Evolutionary conservation across 2,113 vertebrate genomes (phyloP).

Genomic region (Lycocorax pyrrhopterus): DNA sequence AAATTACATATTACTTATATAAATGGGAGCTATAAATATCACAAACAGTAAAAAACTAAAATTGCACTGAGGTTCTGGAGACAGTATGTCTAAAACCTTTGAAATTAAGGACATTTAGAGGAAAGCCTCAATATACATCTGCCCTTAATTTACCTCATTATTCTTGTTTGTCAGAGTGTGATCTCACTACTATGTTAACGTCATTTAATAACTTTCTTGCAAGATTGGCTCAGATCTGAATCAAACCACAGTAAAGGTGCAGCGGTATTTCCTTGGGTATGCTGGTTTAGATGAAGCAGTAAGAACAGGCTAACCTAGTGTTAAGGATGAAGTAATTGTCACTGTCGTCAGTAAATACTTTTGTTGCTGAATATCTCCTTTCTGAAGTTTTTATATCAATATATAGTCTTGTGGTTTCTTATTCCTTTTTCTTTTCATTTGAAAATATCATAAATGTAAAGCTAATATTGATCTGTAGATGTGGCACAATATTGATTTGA

Average conservation of each 20-base stretch:
- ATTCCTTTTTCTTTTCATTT: background rate
- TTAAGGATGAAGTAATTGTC: background rate
- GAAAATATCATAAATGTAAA: background rate
- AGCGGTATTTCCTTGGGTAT: background rate
- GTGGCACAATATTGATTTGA: background rate
- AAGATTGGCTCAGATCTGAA: constrained; percentile 7
- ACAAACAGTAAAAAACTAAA: constrained; percentile 51
- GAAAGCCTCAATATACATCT: background rate
- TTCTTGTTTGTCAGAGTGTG: constrained; percentile 31
- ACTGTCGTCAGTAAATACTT: background rate
- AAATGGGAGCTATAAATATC: constrained; percentile 61
- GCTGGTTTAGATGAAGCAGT: background rate
- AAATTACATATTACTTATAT: constrained; percentile 51
- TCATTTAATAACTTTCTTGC: background rate
- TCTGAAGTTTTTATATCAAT: background rate
- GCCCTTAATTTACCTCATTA: constrained; percentile 31
- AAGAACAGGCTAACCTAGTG: background rate
- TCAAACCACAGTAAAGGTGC: background rate
- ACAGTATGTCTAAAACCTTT: constrained; percentile 41
- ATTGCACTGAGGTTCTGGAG: background rate
- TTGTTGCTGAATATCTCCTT: background rate
- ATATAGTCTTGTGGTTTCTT: background rate
- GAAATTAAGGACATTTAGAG: constrained; percentile 13
- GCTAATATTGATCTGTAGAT: background rate
- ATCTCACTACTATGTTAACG: background rate